phyloP scores from a whole-genome alignment of 1,140 invertebrate species.

The Hylyphantes graminicola region DNA sequence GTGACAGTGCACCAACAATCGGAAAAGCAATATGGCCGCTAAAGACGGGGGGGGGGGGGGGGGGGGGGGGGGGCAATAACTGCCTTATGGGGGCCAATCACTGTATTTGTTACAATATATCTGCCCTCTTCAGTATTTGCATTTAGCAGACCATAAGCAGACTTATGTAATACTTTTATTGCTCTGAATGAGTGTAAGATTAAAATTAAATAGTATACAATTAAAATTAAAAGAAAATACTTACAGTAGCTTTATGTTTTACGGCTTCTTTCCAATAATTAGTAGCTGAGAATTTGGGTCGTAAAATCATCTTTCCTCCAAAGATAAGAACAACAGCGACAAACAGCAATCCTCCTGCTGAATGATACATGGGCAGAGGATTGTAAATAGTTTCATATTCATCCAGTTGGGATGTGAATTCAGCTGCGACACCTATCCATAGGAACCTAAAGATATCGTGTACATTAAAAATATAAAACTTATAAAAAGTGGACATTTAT shows the following conservation, averaged over 20 bases:
- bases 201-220: too few species aligned
- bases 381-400: slow-evolving; percentile 85
- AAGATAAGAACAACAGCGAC: slow-evolving; percentile 84
- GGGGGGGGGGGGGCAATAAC: too few species aligned
- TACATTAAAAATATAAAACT: background rate
- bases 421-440: slow-evolving; percentile 29
- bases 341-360: slow-evolving; percentile 88
- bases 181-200: background rate
- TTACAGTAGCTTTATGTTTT: slow-evolving; percentile 94
- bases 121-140: background rate
- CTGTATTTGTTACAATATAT: too few species aligned
- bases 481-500: too few species aligned
- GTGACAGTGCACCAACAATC: too few species aligned
- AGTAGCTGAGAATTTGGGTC: slow-evolving; percentile 95
- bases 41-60: too few species aligned
- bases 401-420: slow-evolving; percentile 70
- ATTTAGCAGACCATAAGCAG: background rate
- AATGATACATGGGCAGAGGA: slow-evolving; percentile 92
- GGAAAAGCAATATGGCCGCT: too few species aligned
- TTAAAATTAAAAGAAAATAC: slow-evolving; percentile 63
- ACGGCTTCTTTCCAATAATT: slow-evolving; percentile 94
- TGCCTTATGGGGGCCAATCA: too few species aligned
- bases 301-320: slow-evolving; percentile 86
- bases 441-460: slow-evolving; percentile 26
- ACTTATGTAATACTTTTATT: background rate